A percentile compares a stretch with the other conserved stretches of the same genome.
Evolutionary conservation across 2,113 vertebrate genomes (phyloP).

Genomic region (Salvelinus alpinus): DNA sequence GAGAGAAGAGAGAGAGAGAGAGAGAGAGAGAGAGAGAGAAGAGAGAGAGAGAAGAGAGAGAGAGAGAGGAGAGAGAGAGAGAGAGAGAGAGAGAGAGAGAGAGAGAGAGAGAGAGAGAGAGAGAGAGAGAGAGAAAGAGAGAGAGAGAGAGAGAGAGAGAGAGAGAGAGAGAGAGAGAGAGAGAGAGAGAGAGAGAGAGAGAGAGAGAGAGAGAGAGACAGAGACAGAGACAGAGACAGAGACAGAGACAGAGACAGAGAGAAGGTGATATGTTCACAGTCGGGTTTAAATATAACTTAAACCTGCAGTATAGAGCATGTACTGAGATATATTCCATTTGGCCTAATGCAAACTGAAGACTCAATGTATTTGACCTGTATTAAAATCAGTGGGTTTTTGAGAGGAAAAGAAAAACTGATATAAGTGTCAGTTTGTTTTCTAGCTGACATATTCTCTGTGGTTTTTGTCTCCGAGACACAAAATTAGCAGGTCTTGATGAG

Average conservation of each 20-base stretch:
- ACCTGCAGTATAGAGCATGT: not conserved
- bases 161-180: too few species aligned
- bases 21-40: not conserved
- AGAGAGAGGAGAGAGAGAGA: too few species aligned
- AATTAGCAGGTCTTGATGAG: constrained; percentile 21
- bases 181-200: too few species aligned
- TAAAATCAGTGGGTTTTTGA: not conserved
- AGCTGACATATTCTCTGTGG: not conserved
- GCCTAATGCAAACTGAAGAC: not conserved
- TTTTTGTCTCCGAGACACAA: not conserved
- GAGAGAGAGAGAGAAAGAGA: too few species aligned
- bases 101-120: not conserved
- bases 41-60: too few species aligned
- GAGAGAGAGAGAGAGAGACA: too few species aligned
- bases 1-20: constrained; percentile 9
- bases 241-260: not conserved
- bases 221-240: too few species aligned
- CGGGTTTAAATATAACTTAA: not conserved
- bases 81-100: constrained; percentile 11
- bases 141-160: too few species aligned
- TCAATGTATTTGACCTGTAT: not conserved
- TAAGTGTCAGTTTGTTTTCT: not conserved
- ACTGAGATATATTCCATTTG: not conserved
- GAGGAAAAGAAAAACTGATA: not conserved
- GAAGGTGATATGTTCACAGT: not conserved